Evolutionary conservation across 1,140 invertebrate genomes (phyloP).

Genomic region (Oppia nitens): DNA sequence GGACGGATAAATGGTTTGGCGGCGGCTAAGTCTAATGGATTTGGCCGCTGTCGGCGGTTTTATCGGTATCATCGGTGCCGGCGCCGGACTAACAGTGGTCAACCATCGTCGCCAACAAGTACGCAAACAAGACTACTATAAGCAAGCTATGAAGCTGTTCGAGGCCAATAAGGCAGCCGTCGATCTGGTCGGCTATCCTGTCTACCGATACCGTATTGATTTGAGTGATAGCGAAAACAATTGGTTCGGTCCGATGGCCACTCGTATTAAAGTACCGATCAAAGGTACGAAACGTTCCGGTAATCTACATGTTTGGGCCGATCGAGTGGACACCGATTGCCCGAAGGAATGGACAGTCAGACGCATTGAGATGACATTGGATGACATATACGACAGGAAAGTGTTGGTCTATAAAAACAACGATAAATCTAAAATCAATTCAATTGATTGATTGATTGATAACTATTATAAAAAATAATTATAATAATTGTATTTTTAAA

Average conservation of each 20-base stretch:
- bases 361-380: background rate
- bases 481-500: no score
- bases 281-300: background rate
- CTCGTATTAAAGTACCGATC: conserved; percentile 4
- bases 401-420: background rate
- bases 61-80: conserved; percentile 1
- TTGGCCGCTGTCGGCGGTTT: background rate
- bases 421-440: no score
- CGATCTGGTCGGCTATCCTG: conserved; percentile 1
- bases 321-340: background rate
- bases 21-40: background rate
- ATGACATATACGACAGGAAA: background rate
- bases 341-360: background rate
- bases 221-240: background rate
- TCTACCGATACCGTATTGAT: background rate
- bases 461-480: no score
- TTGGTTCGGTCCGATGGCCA: background rate
- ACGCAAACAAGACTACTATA: background rate
- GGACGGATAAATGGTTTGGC: no score
- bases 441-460: no score
- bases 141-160: background rate
- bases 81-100: background rate
- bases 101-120: background rate
- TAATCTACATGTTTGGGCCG: background rate
- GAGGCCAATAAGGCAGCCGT: background rate